phyloP scores from a whole-genome alignment of 2,797 vertebrate species.

The Halcyon badia region DNA sequence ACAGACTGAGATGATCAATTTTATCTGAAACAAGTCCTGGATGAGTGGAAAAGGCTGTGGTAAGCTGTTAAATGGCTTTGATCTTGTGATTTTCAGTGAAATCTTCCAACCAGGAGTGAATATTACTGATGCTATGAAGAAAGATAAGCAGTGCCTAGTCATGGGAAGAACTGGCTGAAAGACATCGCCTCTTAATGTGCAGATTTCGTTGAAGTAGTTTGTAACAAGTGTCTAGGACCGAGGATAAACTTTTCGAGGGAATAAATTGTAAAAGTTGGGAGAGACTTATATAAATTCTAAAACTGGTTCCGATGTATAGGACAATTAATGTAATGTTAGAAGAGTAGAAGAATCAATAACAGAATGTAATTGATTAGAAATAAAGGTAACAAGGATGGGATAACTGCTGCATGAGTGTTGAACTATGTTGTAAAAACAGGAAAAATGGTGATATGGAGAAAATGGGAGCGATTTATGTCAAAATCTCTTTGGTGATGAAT shows the following conservation, averaged over 20 bases:
- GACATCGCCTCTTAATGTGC: background rate
- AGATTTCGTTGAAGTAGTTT: background rate
- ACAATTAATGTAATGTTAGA: background rate
- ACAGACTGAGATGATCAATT: background rate
- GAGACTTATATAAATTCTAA: background rate
- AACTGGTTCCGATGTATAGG: background rate
- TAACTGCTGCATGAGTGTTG: background rate
- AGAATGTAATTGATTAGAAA: background rate
- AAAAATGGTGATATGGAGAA: background rate
- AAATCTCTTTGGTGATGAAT: background rate
- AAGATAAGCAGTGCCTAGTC: background rate
- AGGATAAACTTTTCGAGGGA: background rate
- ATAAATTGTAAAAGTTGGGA: background rate
- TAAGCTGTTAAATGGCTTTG: background rate
- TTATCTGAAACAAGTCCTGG: background rate
- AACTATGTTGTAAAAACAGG: background rate
- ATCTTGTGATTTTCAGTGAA: background rate
- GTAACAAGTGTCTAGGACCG: background rate
- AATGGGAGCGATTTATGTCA: background rate
- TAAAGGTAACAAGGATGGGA: background rate
- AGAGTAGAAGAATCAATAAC: background rate
- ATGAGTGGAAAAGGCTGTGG: background rate
- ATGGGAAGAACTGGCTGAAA: background rate
- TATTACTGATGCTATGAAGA: background rate
- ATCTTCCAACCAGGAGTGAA: background rate